Percentiles rank a stretch among this genome's conserved stretches.
These are phyloP conservation scores for Mallateleia sp. DNA, from an alignment of 2,888 invertebrate genomes.

Conservation along the genomic window DNA sequence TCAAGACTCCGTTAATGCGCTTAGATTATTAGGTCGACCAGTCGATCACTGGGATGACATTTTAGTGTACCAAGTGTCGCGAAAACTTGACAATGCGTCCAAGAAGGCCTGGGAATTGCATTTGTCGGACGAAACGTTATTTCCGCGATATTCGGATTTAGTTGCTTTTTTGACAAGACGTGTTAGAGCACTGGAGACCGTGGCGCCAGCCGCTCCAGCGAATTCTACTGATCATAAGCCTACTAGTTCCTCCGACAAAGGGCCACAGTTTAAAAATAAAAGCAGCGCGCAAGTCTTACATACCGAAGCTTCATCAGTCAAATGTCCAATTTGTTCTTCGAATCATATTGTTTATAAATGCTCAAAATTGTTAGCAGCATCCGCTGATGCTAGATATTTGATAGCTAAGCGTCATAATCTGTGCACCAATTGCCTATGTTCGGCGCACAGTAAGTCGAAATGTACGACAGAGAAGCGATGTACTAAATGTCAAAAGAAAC, in stretches of 20 bases:
- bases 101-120: conserved; percentile 5
- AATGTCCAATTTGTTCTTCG: not conserved
- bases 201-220: not conserved
- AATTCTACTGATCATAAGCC: too few species aligned
- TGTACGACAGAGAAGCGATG: conserved; percentile 4
- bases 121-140: not conserved
- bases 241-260: not conserved
- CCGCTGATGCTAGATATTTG: not conserved
- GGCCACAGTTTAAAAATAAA: not conserved
- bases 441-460: not conserved
- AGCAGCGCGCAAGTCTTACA: not conserved
- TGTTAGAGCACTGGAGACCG: conserved; percentile 7
- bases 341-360: not conserved
- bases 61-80: not conserved
- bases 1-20: not conserved
- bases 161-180: not conserved
- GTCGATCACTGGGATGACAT: too few species aligned
- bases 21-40: not conserved
- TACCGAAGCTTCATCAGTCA: not conserved
- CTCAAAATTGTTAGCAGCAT: not conserved
- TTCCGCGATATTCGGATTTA: conserved; percentile 7
- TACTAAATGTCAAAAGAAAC: not conserved
- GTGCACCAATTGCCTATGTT: not conserved
- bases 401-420: conserved; percentile 3
- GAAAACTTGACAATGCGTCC: not conserved